These are phyloP conservation scores for Thyatira batis DNA, from an alignment of 2,888 invertebrate genomes.

Conservation along the genomic window DNA sequence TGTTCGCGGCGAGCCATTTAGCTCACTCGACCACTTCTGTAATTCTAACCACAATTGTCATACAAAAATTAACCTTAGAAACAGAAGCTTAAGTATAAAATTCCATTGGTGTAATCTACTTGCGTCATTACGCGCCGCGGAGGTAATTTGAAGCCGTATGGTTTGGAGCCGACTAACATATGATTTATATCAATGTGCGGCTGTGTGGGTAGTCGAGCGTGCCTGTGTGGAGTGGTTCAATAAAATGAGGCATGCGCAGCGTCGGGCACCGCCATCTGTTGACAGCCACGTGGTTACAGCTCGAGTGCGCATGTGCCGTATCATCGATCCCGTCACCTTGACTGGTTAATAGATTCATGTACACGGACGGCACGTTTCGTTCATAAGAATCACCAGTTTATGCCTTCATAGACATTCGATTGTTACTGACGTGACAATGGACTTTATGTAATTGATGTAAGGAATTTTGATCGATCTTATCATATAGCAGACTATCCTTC, in stretches of 20 bases:
- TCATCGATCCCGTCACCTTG: constrained; percentile 76
- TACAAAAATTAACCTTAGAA: constrained; percentile 29
- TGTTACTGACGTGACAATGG: constrained; percentile 19
- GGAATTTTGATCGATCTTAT: not conserved
- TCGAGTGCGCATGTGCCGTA: constrained; percentile 55
- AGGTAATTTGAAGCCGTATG: constrained; percentile 76
- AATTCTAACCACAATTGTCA: constrained; percentile 22
- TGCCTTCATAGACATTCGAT: constrained; percentile 28
- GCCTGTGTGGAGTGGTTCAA: constrained; percentile 64
- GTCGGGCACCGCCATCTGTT: constrained; percentile 73
- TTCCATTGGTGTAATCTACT: constrained; percentile 30
- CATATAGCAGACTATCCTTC: not conserved
- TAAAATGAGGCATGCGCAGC: constrained; percentile 71
- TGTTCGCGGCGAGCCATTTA: constrained; percentile 61
- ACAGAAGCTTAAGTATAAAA: constrained; percentile 25
- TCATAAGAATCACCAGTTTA: constrained; percentile 45
- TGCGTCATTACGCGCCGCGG: constrained; percentile 69
- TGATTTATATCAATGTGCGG: constrained; percentile 64
- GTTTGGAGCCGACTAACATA: constrained; percentile 70
- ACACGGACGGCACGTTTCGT: constrained; percentile 50
- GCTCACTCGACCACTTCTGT: constrained; percentile 62
- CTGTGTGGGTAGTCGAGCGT: constrained; percentile 30
- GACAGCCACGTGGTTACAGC: constrained; percentile 64
- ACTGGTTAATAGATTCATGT: constrained; percentile 75
- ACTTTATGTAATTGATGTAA: constrained; percentile 3